A percentile compares a stretch with the other conserved stretches of the same genome.
Conservation (phyloP, 2,113 vertebrate species). For the Chaetura pelagica region DNA sequence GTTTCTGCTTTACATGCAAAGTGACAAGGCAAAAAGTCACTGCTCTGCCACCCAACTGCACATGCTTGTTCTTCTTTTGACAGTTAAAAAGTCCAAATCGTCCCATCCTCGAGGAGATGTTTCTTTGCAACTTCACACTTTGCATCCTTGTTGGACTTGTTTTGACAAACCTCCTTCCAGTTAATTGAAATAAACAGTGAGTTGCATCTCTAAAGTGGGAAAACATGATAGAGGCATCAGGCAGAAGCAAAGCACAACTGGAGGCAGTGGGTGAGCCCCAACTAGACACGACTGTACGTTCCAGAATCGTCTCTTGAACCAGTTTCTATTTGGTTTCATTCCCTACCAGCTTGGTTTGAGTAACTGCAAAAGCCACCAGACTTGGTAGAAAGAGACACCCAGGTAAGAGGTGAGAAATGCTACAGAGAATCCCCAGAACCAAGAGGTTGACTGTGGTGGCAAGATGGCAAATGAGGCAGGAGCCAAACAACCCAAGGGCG, state of each 20-base stretch:
- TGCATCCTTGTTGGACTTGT: accelerated
- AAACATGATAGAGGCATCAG: not conserved
- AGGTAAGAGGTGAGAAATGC: accelerated
- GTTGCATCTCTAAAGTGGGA: not conserved
- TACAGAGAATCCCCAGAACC: not conserved
- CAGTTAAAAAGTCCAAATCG: not conserved
- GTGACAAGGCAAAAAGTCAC: not conserved
- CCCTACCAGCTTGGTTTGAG: not conserved
- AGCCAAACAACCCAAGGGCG: accelerated
- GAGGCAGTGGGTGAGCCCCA: not conserved
- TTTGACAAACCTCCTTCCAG: not conserved
- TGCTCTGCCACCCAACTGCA: not conserved
- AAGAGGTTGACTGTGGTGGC: not conserved
- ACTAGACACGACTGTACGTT: accelerated
- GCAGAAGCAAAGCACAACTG: not conserved
- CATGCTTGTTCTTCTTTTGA: accelerated
- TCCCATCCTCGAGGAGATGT: accelerated
- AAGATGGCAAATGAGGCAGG: not conserved
- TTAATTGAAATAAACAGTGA: accelerated
- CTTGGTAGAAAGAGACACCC: not conserved
- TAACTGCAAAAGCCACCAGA: not conserved
- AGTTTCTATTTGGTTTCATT: not conserved
- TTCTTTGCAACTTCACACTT: not conserved
- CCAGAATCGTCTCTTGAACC: not conserved
- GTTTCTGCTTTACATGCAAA: not conserved